Percentiles rank a stretch among this genome's conserved stretches.
phyloP scores from a whole-genome alignment of 2,888 invertebrate genomes.

The Phyto melanocephala region DNA sequence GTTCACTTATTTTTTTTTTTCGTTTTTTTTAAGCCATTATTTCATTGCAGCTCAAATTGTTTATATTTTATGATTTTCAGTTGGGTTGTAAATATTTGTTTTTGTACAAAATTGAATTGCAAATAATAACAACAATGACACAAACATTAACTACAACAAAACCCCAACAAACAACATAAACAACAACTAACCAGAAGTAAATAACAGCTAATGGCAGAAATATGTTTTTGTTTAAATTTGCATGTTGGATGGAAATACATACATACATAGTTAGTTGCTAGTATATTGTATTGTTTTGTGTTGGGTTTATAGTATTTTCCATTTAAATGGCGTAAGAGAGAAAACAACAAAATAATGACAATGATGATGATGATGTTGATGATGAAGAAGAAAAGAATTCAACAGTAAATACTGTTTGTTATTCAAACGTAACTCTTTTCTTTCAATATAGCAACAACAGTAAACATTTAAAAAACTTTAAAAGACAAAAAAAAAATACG shows the following conservation, averaged over 20 bases:
- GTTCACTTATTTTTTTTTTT: too few relatives aligned
- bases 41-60: constrained; percentile 23
- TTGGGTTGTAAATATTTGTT: constrained; percentile 41
- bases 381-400: constrained; percentile 6
- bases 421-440: constrained; percentile 46
- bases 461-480: constrained; percentile 3
- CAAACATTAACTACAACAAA: constrained; percentile 43
- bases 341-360: not conserved
- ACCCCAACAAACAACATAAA: constrained; percentile 15
- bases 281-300: not conserved
- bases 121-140: constrained; percentile 55
- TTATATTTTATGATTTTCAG: constrained; percentile 48
- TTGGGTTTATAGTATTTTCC: constrained; percentile 41
- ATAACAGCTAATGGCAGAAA: constrained; percentile 56
- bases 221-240: constrained; percentile 63
- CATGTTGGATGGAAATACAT: constrained; percentile 52
- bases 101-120: constrained; percentile 50
- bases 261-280: constrained; percentile 36
- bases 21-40: not conserved
- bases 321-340: not conserved
- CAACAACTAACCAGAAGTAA: constrained; percentile 4
- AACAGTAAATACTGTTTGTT: constrained; percentile 55
- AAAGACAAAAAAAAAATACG: constrained; percentile 8
- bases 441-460: constrained; percentile 17
- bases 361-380: not conserved